Evolutionary conservation across 2,113 vertebrate genomes (phyloP).

Genomic region (Chaetodon auriga): DNA sequence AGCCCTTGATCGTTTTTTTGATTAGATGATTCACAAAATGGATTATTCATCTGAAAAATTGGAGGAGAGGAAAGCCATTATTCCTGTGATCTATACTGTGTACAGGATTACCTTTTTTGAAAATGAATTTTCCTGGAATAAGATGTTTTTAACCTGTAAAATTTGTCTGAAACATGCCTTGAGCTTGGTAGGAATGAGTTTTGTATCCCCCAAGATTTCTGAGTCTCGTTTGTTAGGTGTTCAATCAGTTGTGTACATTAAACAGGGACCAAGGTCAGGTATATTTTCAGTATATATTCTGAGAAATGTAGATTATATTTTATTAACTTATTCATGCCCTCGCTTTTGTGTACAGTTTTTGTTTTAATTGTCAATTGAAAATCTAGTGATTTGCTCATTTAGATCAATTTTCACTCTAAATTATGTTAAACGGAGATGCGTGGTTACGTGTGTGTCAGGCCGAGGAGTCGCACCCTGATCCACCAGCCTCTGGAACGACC

Average conservation of each 20-base stretch:
- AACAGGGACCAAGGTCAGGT: constrained; percentile 84
- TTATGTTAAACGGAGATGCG: constrained; percentile 59
- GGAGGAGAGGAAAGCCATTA: constrained; percentile 43
- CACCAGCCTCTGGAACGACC: constrained; percentile 27
- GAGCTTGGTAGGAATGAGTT: constrained; percentile 52
- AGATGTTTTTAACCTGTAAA: background rate
- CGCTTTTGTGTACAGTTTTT: constrained; percentile 66
- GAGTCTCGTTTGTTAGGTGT: constrained; percentile 44
- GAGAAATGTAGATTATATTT: constrained; percentile 85
- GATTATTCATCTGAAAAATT: background rate
- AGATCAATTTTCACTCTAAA: constrained; percentile 62
- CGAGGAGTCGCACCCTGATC: constrained; percentile 23
- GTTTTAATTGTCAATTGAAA: constrained; percentile 60
- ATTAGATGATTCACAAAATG: constrained; percentile 20
- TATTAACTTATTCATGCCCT: constrained; percentile 85
- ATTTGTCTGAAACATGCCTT: constrained; percentile 42
- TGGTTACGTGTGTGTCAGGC: constrained; percentile 22
- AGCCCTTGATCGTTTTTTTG: background rate
- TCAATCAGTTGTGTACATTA: constrained; percentile 63
- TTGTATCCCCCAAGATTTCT: constrained; percentile 20
- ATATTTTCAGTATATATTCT: constrained; percentile 81
- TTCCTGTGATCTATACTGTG: constrained; percentile 8
- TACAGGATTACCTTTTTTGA: constrained; percentile 22
- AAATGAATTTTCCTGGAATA: background rate
- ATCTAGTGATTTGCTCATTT: constrained; percentile 71